Evolutionary conservation across 2,888 invertebrate species (phyloP).

Genomic region (Alentia gelatinosa): DNA sequence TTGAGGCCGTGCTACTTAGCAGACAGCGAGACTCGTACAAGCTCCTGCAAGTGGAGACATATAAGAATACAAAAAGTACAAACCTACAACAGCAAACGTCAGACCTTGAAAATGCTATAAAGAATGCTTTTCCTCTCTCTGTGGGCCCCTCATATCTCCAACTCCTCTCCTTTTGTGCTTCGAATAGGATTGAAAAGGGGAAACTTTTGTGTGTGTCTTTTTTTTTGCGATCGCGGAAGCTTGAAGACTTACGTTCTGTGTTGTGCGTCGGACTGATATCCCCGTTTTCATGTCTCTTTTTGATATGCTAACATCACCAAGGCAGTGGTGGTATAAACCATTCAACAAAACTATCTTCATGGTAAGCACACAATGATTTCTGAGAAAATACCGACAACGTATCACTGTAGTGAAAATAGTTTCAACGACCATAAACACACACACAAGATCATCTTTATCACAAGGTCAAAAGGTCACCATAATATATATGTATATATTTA

Average conservation of each 20-base stretch:
- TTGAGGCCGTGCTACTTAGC: not conserved
- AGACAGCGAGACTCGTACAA: not conserved
- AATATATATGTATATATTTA: not conserved
- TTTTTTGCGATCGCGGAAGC: constrained; percentile 37
- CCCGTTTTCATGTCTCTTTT: not conserved
- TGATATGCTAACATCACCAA: constrained; percentile 38
- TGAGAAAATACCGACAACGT: not conserved
- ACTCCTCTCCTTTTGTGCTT: not conserved
- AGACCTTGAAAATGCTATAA: constrained; percentile 1
- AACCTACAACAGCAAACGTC: not conserved
- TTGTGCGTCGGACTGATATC: constrained; percentile 10
- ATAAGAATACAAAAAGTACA: not conserved
- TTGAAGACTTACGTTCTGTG: not conserved
- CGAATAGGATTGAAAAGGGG: constrained; percentile 3
- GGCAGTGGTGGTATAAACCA: constrained; percentile 25
- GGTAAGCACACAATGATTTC: not conserved
- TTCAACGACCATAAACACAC: not conserved
- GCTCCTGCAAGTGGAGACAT: not conserved
- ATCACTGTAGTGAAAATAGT: not conserved
- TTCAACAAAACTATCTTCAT: not conserved
- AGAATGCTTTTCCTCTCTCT: not conserved
- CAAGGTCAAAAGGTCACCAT: not conserved
- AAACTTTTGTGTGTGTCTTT: not conserved
- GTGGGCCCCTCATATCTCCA: not conserved
- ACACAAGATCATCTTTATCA: not conserved